These are phyloP conservation scores for Andricus quercusramuli DNA, from an alignment of 2,888 invertebrate genomes.

Conservation along the genomic window DNA sequence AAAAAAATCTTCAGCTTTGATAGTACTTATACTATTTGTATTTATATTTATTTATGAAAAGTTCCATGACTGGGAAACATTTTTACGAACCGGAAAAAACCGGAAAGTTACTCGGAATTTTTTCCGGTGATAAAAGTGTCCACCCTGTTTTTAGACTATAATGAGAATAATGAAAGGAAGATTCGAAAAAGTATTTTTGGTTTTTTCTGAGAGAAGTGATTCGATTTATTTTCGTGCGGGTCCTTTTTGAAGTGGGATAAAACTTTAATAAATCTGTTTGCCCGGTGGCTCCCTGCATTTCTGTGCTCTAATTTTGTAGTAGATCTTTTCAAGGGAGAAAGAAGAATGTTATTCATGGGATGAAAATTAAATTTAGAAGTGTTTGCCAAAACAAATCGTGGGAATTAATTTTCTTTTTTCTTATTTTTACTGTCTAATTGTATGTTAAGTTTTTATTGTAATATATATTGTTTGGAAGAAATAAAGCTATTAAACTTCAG, in stretches of 20 bases:
- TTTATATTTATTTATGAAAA: too few relatives aligned
- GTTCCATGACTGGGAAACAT: too few relatives aligned
- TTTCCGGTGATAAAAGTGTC: too few relatives aligned
- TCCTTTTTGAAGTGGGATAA: neutral
- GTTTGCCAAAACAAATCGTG: neutral
- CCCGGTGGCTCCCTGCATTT: neutral
- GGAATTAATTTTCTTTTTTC: neutral
- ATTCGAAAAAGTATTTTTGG: neutral
- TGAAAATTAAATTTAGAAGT: neutral
- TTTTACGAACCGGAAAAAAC: too few relatives aligned
- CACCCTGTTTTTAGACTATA: too few relatives aligned
- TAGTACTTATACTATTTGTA: too few relatives aligned
- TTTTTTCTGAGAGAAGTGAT: neutral
- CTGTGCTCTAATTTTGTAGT: neutral
- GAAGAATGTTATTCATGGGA: neutral
- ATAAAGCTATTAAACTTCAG: neutral
- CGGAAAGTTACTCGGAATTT: too few relatives aligned
- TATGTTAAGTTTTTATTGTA: too few relatives aligned
- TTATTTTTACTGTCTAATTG: too few relatives aligned
- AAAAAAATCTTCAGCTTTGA: too few relatives aligned
- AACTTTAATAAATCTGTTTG: neutral
- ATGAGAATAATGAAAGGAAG: neutral
- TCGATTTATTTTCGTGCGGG: neutral
- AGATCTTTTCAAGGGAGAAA: neutral
- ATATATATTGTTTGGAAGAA: neutral